Base-by-base conservation (phyloP, 2,888 invertebrate species). In the Pseudococcus longispinus region DNA sequence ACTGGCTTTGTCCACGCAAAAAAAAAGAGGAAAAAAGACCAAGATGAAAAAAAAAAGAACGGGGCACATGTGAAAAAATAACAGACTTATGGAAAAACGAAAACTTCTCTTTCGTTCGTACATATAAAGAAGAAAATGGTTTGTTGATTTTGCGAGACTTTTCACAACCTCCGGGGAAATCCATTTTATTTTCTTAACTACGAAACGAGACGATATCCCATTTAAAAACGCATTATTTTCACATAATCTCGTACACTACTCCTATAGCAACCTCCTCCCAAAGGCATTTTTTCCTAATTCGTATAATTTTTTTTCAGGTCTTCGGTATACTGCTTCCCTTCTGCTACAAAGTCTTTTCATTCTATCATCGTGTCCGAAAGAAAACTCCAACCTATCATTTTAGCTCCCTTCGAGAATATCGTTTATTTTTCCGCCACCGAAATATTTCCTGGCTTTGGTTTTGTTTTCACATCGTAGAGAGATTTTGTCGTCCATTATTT, bases 1-100 rank as follows among this genome's bases (percentile, higher is more conserved):
- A 20, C 77, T 3, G 74, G 32, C 32, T 32, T n/a, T 18, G 74
- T 55, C n/a, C 18, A 55, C n/a, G 51, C 8, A 13, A 18, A 6
- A 20, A 55, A 6, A 20, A 55, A 55, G n/a, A 55, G 15, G n/a
- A 18, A 60, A 51, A 26, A 42, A 80, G 11, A 42, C 9, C n/a
- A 42, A 42, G 11, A 42, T 1, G 15, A 20, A n/a, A 29, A 80
- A 80, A 77, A 70, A 37, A 80, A 80, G 42, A 37, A 80, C 42
- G 42, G 42, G 42, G 42, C 77, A 80, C 77, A 80, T 80, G 77
- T 80, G 77, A 80, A 80, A 80, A 80, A 42, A 80, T 80, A 80
- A 80, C 77, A 80, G 77, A 80, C 77, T 80, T 80, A 80, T 80
- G 77, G 77, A 80, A 80, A 80, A 80, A 80, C 77, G 77, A 80